Evolutionary conservation across 2,888 invertebrate genomes (phyloP).

Genomic region (Phania funesta): DNA sequence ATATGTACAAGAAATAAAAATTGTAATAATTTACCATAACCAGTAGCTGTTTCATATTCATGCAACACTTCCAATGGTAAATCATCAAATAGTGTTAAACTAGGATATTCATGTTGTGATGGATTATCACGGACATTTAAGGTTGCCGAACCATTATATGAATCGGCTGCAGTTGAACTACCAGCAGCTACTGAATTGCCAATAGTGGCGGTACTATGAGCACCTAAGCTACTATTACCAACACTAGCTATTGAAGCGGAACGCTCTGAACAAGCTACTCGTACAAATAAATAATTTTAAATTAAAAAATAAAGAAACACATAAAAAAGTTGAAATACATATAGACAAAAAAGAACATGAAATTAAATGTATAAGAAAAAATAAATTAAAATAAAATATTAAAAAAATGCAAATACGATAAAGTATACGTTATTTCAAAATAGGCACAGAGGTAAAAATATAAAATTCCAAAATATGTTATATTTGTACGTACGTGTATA

Average conservation of each 20-base stretch:
- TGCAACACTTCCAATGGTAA: conserved; percentile 79
- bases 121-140: conserved; percentile 76
- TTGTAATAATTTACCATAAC: conserved; percentile 79
- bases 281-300: conserved; percentile 43
- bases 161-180: conserved; percentile 67
- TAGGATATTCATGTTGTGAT: conserved; percentile 81
- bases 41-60: conserved; percentile 78
- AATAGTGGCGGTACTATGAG: conserved; percentile 76
- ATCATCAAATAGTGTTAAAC: conserved; percentile 80
- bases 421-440: not conserved
- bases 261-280: conserved; percentile 79
- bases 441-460: not conserved
- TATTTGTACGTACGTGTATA: not conserved
- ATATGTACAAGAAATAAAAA: conserved; percentile 51
- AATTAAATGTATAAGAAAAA: conserved; percentile 63
- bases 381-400: conserved; percentile 36
- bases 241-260: conserved; percentile 80
- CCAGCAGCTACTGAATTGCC: conserved; percentile 71
- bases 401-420: not conserved
- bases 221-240: conserved; percentile 79
- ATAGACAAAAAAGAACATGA: conserved; percentile 58
- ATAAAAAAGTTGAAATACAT: conserved; percentile 34
- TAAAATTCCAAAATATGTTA: not conserved
- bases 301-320: conserved; percentile 16
- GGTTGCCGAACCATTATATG: conserved; percentile 66